Percentiles rank a stretch among this genome's conserved stretches.
Evolutionary conservation across 1,140 invertebrate species (phyloP).

Genomic region (Trichonephila clavata): DNA sequence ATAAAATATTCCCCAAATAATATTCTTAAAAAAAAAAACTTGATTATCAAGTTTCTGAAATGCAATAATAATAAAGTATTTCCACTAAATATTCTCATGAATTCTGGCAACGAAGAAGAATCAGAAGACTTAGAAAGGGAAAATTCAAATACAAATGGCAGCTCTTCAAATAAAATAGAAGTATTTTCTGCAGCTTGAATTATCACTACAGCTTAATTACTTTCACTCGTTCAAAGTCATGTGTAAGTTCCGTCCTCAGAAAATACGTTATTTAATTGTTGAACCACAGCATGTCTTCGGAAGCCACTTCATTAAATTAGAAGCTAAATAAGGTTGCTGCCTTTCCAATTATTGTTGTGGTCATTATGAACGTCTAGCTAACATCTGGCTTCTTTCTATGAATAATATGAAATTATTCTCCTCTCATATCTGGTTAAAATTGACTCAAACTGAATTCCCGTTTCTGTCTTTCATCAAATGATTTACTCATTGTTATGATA

Average conservation of each 20-base stretch:
- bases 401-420: slow-evolving; percentile 9
- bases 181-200: neutral
- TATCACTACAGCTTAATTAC: slow-evolving; percentile 2
- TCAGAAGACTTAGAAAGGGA: neutral
- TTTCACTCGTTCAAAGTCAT: neutral
- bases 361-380: slow-evolving; percentile 33
- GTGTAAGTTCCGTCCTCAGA: neutral
- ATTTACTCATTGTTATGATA: neutral
- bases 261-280: neutral
- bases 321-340: slow-evolving; percentile 28
- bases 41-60: too few relatives aligned
- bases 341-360: slow-evolving; percentile 41
- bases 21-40: too few relatives aligned
- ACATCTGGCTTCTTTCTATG: slow-evolving; percentile 51
- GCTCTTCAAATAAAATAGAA: neutral
- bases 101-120: too few relatives aligned
- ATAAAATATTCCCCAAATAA: too few relatives aligned
- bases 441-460: neutral
- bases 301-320: slow-evolving; percentile 37
- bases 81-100: too few relatives aligned
- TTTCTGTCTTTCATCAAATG: neutral
- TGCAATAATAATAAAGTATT: too few relatives aligned
- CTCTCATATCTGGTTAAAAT: neutral
- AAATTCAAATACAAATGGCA: neutral
- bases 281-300: neutral